Base-by-base conservation (phyloP, 2,113 vertebrate genomes). In the Gymnogyps californianus region DNA sequence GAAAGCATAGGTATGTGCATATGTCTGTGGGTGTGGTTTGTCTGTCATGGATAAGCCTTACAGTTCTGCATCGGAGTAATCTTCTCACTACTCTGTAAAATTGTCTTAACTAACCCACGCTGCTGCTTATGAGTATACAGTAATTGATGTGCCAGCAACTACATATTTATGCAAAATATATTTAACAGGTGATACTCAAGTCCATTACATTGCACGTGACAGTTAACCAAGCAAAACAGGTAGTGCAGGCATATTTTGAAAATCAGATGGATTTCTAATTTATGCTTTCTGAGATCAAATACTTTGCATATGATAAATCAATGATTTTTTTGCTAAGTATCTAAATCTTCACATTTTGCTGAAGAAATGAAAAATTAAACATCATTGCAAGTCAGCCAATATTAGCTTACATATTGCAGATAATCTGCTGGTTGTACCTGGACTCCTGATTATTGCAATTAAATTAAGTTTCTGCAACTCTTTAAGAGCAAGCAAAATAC, bases 1-100 rank as follows among this genome's bases (percentile, higher is more conserved):
- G 74, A 10, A 36, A 47, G 59, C 3, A 1, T 2, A 59, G 34
- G 3, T 9, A 21, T 1, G 5, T 7, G 26, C 5, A 0, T 8
- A 8, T 5, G 25, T 29, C 64, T 52, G 36, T 6, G 7, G 38
- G 17, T 9, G 7, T 6, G 17, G 17, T 46, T n/a, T 31, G 25
- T 16, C 61, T 26, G 26, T 12, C 29, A 11, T 3, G 7, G 29
- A 1, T 6, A 15, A 6, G 7, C 46, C 18, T 40, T 22, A 8
- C 1, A 6, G 20, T 13, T 58, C 28, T 66, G 46, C 65, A 36
- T 29, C 3, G 1, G 7, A 66, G 25, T 16, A 5, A 66, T 16
- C 24, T 18, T 78, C 79, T 80, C 31, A 5, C 20, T 49, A 32
- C 25, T 52, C 17, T 36, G 38, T 29, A 42, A 52, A 77, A n/a